phyloP scores from a whole-genome alignment of 2,113 vertebrate genomes.

The Coreoperca whiteheadi region DNA sequence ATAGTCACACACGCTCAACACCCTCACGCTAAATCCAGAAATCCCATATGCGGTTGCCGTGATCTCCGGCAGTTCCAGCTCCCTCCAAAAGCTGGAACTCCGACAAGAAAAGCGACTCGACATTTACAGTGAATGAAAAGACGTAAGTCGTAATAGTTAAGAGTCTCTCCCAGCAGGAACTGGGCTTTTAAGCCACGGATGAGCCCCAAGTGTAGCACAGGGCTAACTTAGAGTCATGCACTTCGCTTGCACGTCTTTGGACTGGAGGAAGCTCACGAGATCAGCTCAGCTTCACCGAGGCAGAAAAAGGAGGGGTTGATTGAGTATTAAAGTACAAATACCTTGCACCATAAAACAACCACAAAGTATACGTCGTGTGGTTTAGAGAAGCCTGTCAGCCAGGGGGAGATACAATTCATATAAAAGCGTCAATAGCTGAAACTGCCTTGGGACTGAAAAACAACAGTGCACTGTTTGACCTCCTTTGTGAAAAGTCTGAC shows the following conservation, averaged over 20 bases:
- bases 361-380: no score
- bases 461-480: background rate
- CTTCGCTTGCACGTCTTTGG: background rate
- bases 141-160: background rate
- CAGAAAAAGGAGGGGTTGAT: no score
- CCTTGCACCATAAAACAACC: no score
- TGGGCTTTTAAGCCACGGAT: background rate
- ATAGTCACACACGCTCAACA: no score
- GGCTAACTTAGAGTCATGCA: background rate
- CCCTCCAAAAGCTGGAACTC: no score
- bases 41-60: background rate
- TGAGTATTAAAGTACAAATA: no score
- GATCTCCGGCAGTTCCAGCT: background rate
- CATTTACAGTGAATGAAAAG: background rate
- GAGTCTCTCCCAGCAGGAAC: background rate
- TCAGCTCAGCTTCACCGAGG: background rate
- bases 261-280: background rate
- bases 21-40: constrained; percentile 5
- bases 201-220: background rate
- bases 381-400: no score
- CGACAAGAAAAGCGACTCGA: no score
- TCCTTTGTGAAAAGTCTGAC: no score
- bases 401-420: no score
- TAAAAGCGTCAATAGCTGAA: no score
- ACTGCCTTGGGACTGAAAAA: no score